These are phyloP conservation scores for Ceratina australensis DNA, from an alignment of 1,140 invertebrate species.

Conservation along the genomic window DNA sequence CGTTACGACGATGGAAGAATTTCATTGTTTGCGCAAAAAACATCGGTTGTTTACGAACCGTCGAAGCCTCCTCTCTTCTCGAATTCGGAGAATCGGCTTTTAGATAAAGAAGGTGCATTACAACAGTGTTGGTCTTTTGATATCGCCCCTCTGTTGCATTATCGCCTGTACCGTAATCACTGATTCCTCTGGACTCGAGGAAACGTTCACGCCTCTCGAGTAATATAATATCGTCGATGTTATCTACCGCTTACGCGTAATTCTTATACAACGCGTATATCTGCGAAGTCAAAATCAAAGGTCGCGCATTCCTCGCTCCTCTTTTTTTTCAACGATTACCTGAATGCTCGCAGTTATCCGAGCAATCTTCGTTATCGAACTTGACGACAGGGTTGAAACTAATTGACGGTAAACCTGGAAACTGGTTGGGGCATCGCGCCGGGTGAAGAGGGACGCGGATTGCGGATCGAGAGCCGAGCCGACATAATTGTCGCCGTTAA, in stretches of 20 bases:
- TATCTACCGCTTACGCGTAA: not conserved
- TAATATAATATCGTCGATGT: not conserved
- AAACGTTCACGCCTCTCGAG: not conserved
- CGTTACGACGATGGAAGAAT: not conserved
- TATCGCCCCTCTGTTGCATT: not conserved
- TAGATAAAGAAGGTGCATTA: conserved; percentile 21
- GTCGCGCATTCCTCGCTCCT: conserved; percentile 16
- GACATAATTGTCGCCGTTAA: conserved; percentile 15
- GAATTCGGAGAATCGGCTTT: conserved; percentile 4
- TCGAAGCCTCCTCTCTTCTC: not conserved
- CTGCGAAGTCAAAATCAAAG: conserved; percentile 40
- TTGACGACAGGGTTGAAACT: not conserved
- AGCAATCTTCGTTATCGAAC: too few species aligned
- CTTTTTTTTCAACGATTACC: conserved; percentile 14
- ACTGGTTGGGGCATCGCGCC: not conserved
- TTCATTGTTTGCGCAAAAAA: not conserved
- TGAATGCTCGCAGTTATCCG: not conserved
- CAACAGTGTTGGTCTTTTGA: not conserved
- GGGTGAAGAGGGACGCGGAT: conserved; percentile 1
- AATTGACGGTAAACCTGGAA: conserved; percentile 22
- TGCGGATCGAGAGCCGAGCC: too few species aligned
- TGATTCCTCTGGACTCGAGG: not conserved
- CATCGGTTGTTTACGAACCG: not conserved
- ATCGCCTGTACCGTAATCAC: not conserved
- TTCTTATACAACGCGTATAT: conserved; percentile 26